Conservation (phyloP, 2,113 vertebrate genomes). For the Pteropus alecto region DNA sequence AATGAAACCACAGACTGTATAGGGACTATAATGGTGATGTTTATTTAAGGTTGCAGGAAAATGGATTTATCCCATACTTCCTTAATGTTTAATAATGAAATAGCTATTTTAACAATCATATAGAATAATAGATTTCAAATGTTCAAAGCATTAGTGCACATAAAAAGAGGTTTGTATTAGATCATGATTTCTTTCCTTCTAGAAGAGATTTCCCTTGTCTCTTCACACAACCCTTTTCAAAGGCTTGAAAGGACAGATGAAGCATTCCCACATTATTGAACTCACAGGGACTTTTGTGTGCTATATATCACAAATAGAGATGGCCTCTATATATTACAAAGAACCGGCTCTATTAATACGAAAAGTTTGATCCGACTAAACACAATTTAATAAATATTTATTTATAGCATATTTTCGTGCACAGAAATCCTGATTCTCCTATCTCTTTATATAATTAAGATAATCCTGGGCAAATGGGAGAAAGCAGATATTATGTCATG, state of each 20-base stretch:
- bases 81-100: neutral
- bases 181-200: neutral
- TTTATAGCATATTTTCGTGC: neutral
- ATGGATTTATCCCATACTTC: neutral
- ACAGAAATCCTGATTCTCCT: neutral
- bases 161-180: neutral
- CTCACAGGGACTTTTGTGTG: neutral
- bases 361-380: neutral
- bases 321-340: neutral
- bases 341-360: neutral
- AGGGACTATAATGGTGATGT: neutral
- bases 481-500: neutral
- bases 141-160: neutral
- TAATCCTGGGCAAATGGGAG: neutral
- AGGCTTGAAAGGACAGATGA: neutral
- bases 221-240: neutral
- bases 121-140: slow-evolving; percentile 23
- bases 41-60: neutral
- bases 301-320: neutral
- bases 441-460: neutral
- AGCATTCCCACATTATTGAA: neutral
- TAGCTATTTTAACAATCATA: neutral
- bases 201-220: neutral
- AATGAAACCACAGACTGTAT: neutral
- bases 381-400: neutral